Evolutionary conservation across 2,888 invertebrate species (phyloP), one percentile per base, ranked within the genome.

Genomic region (Girardia tigrina): DNA sequence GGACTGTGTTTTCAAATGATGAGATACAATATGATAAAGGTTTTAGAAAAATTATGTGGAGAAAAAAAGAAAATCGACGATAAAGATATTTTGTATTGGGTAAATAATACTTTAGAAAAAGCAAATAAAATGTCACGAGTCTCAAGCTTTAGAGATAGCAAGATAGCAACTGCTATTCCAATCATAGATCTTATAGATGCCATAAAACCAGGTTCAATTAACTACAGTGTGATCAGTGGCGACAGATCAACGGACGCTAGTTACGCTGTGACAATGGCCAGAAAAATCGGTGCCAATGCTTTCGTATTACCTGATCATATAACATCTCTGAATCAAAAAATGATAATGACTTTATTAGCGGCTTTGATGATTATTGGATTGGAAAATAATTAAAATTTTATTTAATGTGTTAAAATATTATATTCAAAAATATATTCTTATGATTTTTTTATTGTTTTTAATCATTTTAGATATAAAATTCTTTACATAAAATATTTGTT

Each of bases 1-100:
- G 91, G 77, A 0, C 86, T 98, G 20, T 93, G 98, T 79, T 98
- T 98, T 97, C 98, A 98, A 85, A 85, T 99, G 81, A 99, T 99
- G 98, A 88, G 94, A 78, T 95, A 95, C 0, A 98, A 99, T 87
- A 98, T 97, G 0, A 86, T 99, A 79, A 92, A 92, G 0, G 89
- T 99, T 77, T 87, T 98, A 77, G 91, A 92, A 0, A 56, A 56
- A n/a, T 16, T 56, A 2, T 56, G 56, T 56, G 56, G 56, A 4
- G n/a, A n/a, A 27, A 82, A 81, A 16, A 80, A 81, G 28, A 91
- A 92, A 0, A 90, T 95, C 80, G 91, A 93, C 6, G 98, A 99
- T 84, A 90, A 89, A 82, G 93, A 95, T 86, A 95, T 99, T 81
- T 91, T 97, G 12, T 89, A 89, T 78, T 99, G 98, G 98, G 95